These are phyloP conservation scores for Pterocles orientalis DNA, from an alignment of 2,113 vertebrate species.

Conservation along the genomic window DNA sequence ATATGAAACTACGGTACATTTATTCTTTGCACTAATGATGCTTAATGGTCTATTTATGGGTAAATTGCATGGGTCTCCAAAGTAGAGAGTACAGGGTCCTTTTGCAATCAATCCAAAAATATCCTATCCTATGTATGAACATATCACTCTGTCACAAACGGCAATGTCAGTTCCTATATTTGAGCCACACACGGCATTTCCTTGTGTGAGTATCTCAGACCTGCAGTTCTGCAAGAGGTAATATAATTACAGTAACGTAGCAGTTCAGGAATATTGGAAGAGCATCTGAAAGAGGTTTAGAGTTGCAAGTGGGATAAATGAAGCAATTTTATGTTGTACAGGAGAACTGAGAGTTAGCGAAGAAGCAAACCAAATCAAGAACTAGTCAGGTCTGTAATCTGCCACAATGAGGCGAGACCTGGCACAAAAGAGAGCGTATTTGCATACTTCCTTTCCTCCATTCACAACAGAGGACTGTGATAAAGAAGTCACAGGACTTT, in stretches of 20 bases:
- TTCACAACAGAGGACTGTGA: background rate
- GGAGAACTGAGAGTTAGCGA: background rate
- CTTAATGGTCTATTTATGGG: slow-evolving; percentile 72
- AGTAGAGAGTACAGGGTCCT: slow-evolving; percentile 69
- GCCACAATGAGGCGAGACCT: background rate
- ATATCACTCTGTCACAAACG: slow-evolving; percentile 45
- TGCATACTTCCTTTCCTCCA: background rate
- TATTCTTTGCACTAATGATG: slow-evolving; percentile 72
- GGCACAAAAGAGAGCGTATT: background rate
- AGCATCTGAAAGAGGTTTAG: background rate
- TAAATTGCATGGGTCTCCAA: slow-evolving; percentile 76
- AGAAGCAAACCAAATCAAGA: background rate
- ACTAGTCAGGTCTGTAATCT: background rate
- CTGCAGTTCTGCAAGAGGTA: background rate
- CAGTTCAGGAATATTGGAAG: background rate
- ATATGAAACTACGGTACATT: slow-evolving; percentile 71
- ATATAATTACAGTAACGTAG: background rate
- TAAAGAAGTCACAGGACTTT: background rate
- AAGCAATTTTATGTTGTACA: background rate
- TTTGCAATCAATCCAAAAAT: slow-evolving; percentile 65
- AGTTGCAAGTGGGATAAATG: background rate
- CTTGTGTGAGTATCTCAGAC: background rate
- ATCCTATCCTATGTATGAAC: slow-evolving; percentile 3
- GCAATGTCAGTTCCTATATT: slow-evolving; percentile 34
- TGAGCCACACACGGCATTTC: slow-evolving; percentile 31